Evolutionary conservation across 2,888 invertebrate species (phyloP), one percentile per base, ranked within the genome.

Genomic region (Orthosia incerta): DNA sequence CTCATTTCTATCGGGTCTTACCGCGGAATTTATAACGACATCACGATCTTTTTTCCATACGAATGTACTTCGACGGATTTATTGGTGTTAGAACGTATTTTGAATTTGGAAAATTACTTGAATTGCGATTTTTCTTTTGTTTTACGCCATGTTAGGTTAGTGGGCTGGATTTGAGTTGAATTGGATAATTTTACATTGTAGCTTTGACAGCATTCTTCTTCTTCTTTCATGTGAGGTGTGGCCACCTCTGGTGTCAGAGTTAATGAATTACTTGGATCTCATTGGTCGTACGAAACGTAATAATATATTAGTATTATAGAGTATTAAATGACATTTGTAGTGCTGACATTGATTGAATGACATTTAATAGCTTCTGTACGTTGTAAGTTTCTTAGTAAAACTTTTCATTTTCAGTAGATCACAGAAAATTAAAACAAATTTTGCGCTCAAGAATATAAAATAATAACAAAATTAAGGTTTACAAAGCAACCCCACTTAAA

Each of bases 1-100:
- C 93, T 94, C 93, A 95, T 94, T 95, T 95, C 94, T 94, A 95
- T 95, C 94, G 94, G 91, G 94, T 93, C 91, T 95, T 94, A 94
- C 93, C 89, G 88, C 85, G 81, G 83, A 93, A 95, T 95, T 95
- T 95, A 95, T 95, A 90, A 90, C 85, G 84, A 87, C 88, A 90
- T 86, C 89, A 88, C 88, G 91, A 94, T 94, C 92, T 93, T 94
- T 95, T 95, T 95, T 94, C 93, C 94, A 93, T 93, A 92, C 92
- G 90, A 94, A 92, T 92, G 92, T 94, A 92, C 92, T 92, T 92
- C 79, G 78, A 82, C 83, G 85, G 88, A 92, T 92, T 93, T 92
- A 92, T 92, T 84, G 83, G 71, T 85, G 86, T 85, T 85, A 82
- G 82, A 88, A 84, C 73, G 85, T 87, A 89, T 87, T 88, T 87